Evolutionary conservation across 2,113 vertebrate genomes (phyloP), one percentile per base, ranked within the genome.

Genomic region (Chloropsis cyanopogon): DNA sequence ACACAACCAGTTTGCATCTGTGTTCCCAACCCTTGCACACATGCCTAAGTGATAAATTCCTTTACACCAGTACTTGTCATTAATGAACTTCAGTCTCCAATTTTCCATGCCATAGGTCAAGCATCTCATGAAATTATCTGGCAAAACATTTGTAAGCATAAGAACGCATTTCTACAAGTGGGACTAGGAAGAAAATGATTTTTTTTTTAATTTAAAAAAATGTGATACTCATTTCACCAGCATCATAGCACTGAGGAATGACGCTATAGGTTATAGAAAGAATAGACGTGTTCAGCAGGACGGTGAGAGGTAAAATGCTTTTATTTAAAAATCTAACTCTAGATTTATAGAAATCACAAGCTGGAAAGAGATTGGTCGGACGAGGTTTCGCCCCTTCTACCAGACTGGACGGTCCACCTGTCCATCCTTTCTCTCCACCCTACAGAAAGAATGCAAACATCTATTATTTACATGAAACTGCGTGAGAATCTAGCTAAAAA

Each of bases 201-300:
- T 56, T 75, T 3, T 41, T 65, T 57, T 4, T 10, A 56, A 56
- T 59, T 63, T 41, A 0, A 9, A 69, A 84, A 70, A 65, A 68
- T 1, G 4, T 11, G 37, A 60, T 49, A 72, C 25, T 24, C 5
- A 31, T 52, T 94, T 90, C 49, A 56, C 6, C 4, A 5, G 23
- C 3, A 4, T 57, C 2, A 0, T 11, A 60, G 42, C 1, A 1
- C 39, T 42, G 26, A 93, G 17, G n/a, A n/a, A n/a, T n/a, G n/a
- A n/a, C n/a, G n/a, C n/a, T n/a, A n/a, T n/a, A n/a, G n/a, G n/a
- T n/a, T n/a, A n/a, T n/a, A n/a, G n/a, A n/a, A n/a, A n/a, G n/a
- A n/a, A n/a, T n/a, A n/a, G n/a, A n/a, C n/a, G n/a, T n/a, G n/a
- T n/a, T n/a, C n/a, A n/a, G n/a, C n/a, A n/a, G n/a, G n/a, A n/a